These are phyloP conservation scores for Bucco capensis DNA, from an alignment of 2,113 vertebrate species.

Conservation along the genomic window DNA sequence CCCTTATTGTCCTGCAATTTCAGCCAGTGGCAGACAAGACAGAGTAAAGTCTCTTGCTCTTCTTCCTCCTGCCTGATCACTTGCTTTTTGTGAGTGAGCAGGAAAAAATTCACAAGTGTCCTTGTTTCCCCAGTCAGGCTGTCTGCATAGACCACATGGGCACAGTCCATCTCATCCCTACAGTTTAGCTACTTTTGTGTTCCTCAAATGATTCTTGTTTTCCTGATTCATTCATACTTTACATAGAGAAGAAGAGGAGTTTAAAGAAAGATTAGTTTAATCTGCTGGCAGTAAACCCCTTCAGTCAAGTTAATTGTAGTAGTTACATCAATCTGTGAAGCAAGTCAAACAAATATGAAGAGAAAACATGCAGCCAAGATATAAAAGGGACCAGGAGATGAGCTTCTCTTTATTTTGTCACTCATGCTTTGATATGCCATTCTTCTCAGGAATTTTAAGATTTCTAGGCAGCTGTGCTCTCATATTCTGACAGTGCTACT, in stretches of 20 bases:
- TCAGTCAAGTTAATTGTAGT: not conserved
- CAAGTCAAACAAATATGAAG: conserved; percentile 13
- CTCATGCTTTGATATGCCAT: not conserved
- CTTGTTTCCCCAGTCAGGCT: not conserved
- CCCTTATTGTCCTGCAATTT: not conserved
- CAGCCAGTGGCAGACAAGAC: not conserved
- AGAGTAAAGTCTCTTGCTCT: not conserved
- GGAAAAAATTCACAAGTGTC: not conserved
- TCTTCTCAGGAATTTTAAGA: not conserved
- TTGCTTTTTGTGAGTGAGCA: not conserved
- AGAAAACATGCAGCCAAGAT: not conserved
- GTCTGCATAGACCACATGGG: not conserved
- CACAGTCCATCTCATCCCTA: not conserved
- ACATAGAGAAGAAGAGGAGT: not conserved
- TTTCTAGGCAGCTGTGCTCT: not conserved
- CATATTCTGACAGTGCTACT: not conserved
- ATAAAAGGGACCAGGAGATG: not conserved
- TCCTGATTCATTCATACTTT: not conserved
- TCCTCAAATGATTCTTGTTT: not conserved
- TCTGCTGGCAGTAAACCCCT: not conserved
- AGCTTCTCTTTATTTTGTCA: not conserved
- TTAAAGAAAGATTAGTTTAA: conserved; percentile 1
- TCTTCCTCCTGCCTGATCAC: not conserved
- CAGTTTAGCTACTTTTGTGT: not conserved
- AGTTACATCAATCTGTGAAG: not conserved